Evolutionary conservation across 92 coral and sea anemone genomes (phyloP).

Genomic region (Nematostella vectensis): DNA sequence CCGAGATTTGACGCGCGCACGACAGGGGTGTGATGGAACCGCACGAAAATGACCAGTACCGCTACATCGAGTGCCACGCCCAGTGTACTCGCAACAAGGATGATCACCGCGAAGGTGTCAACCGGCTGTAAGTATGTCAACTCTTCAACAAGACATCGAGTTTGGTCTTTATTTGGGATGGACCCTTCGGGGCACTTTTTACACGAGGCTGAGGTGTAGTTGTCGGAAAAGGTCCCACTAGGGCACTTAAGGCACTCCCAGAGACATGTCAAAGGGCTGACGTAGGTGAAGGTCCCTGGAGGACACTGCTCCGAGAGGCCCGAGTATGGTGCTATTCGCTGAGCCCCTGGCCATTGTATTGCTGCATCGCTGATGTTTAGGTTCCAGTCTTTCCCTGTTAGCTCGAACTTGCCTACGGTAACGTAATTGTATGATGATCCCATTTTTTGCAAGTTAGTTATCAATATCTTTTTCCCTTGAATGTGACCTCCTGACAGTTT

Average conservation of each 20-base stretch:
- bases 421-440: not conserved
- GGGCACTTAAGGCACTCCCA: slow-evolving; percentile 81
- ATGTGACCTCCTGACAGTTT: not conserved
- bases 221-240: slow-evolving; percentile 36
- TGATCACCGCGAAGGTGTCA: slow-evolving; percentile 30
- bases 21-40: slow-evolving; percentile 73
- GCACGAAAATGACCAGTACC: slow-evolving; percentile 61
- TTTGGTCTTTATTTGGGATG: slow-evolving; percentile 42
- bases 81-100: slow-evolving; percentile 49
- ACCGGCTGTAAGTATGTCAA: slow-evolving; percentile 29
- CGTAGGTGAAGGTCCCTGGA: slow-evolving; percentile 44
- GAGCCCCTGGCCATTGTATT: slow-evolving; percentile 51
- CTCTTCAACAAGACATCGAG: slow-evolving; percentile 54
- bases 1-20: slow-evolving; percentile 76
- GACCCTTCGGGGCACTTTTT: slow-evolving; percentile 46
- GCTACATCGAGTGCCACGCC: slow-evolving; percentile 56
- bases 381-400: slow-evolving; percentile 2
- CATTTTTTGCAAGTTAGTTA: too few relatives aligned
- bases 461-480: not conserved
- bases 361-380: not conserved
- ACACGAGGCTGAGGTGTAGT: slow-evolving; percentile 34
- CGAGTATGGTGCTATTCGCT: slow-evolving; percentile 32
- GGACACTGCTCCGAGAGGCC: slow-evolving; percentile 50
- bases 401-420: slow-evolving; percentile 55
- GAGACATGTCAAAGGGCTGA: slow-evolving; percentile 36